Evolutionary conservation across 2,797 vertebrate species (phyloP).

Genomic region (Hippopotamyrus pictus): DNA sequence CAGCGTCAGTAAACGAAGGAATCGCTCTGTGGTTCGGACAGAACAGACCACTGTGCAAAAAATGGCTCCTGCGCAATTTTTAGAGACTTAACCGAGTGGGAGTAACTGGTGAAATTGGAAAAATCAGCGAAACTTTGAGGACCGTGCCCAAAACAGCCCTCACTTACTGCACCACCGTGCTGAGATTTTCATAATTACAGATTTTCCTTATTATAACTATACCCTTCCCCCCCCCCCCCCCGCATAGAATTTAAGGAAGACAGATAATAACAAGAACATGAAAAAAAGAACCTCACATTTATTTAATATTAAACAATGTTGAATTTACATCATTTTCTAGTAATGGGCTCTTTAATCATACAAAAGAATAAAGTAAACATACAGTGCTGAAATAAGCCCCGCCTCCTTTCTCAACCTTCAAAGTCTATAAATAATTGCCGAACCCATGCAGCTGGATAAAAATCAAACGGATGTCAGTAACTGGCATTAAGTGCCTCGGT

Average conservation of each 20-base stretch:
- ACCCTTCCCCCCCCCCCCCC: background rate
- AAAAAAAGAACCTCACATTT: slow-evolving; percentile 97
- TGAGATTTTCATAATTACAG: background rate
- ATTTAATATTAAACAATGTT: slow-evolving; percentile 99
- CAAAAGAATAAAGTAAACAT: slow-evolving; percentile 80
- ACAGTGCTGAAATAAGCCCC: slow-evolving; percentile 59
- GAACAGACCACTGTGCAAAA: background rate
- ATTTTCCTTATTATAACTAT: background rate
- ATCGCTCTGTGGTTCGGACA: background rate
- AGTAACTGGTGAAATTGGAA: background rate
- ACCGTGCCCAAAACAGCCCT: background rate
- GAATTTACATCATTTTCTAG: slow-evolving; percentile 97
- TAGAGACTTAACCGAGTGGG: background rate
- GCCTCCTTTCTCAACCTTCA: slow-evolving; percentile 46
- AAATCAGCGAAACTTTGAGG: background rate
- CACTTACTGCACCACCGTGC: background rate
- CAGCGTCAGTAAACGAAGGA: background rate
- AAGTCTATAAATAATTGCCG: slow-evolving; percentile 15
- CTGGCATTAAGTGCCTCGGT: slow-evolving; percentile 12
- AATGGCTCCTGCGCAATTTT: background rate
- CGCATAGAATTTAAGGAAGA: background rate
- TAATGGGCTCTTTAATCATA: slow-evolving; percentile 87
- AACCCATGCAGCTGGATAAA: slow-evolving; percentile 14
- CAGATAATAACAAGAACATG: slow-evolving; percentile 53
- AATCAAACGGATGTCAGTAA: slow-evolving; percentile 5